These are phyloP conservation scores for Hipparchia semele DNA, from an alignment of 2,888 invertebrate species.

Conservation along the genomic window DNA sequence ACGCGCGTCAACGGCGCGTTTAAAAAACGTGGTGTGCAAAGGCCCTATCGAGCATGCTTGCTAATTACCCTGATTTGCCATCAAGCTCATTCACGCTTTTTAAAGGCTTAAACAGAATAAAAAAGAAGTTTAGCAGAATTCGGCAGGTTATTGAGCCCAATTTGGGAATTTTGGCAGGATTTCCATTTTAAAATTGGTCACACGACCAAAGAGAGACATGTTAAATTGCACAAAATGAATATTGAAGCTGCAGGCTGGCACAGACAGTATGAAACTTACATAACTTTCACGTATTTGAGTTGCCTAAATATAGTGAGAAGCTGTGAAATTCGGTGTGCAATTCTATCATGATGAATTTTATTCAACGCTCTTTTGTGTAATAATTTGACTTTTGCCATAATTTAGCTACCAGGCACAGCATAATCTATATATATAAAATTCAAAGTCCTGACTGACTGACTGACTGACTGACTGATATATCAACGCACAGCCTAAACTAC, in stretches of 20 bases:
- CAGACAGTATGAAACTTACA: slow-evolving; percentile 24
- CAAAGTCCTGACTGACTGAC: no score
- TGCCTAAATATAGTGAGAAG: slow-evolving; percentile 20
- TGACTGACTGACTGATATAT: no score
- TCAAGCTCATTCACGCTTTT: no score
- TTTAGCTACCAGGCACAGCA: no score
- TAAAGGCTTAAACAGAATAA: neutral
- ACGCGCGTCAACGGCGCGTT: no score
- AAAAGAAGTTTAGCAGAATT: slow-evolving; percentile 21
- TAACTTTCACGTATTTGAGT: slow-evolving; percentile 22
- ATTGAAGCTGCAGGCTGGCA: slow-evolving; percentile 13
- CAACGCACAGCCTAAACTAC: no score
- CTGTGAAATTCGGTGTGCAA: slow-evolving; percentile 2
- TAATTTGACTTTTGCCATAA: neutral
- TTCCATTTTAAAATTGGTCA: slow-evolving; percentile 20
- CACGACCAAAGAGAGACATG: slow-evolving; percentile 12
- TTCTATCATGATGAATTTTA: neutral
- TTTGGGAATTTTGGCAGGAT: slow-evolving; percentile 8
- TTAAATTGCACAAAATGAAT: slow-evolving; percentile 17
- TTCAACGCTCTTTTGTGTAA: neutral
- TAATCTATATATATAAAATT: no score
- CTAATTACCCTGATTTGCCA: no score
- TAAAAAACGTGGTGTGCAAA: no score
- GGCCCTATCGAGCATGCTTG: no score
- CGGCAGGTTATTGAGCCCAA: neutral